These are phyloP conservation scores for Apeltes quadracus DNA, from an alignment of 2,113 vertebrate genomes.

Conservation along the genomic window DNA sequence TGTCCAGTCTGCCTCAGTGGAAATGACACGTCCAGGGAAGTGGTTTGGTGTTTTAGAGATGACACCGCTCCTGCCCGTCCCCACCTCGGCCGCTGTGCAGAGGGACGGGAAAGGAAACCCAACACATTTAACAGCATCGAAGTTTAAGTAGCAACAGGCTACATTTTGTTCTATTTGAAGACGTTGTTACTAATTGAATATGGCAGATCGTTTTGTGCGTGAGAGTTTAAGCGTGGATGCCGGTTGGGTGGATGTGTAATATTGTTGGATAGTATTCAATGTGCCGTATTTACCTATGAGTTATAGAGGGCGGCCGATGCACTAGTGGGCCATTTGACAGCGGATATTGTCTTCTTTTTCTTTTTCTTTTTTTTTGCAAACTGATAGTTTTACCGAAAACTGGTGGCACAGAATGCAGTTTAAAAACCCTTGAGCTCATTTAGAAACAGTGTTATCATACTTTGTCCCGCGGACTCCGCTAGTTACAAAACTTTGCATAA, in stretches of 20 bases:
- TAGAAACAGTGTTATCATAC: constrained; percentile 25
- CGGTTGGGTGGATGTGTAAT: constrained; percentile 9
- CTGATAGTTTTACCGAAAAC: background rate
- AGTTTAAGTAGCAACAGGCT: background rate
- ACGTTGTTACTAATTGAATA: background rate
- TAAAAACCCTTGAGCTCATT: constrained; percentile 29
- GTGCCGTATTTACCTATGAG: constrained; percentile 7
- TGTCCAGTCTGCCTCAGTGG: constrained; percentile 24
- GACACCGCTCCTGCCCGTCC: constrained; percentile 3
- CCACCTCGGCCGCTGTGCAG: background rate
- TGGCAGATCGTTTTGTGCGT: background rate
- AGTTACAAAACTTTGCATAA: constrained; percentile 48
- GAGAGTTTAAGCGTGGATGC: background rate
- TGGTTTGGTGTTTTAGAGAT: constrained; percentile 42
- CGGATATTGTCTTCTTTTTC: background rate
- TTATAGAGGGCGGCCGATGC: background rate
- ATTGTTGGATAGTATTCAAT: background rate
- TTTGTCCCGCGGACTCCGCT: constrained; percentile 34
- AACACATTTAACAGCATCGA: background rate
- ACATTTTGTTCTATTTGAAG: background rate
- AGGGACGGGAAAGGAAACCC: background rate
- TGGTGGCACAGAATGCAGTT: background rate
- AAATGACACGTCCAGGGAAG: constrained; percentile 53
- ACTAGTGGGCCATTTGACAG: background rate
- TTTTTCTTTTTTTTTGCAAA: background rate